Evolutionary conservation across 2,888 invertebrate species (phyloP), one percentile per base, ranked within the genome.

Genomic region (Diarsia mendica): DNA sequence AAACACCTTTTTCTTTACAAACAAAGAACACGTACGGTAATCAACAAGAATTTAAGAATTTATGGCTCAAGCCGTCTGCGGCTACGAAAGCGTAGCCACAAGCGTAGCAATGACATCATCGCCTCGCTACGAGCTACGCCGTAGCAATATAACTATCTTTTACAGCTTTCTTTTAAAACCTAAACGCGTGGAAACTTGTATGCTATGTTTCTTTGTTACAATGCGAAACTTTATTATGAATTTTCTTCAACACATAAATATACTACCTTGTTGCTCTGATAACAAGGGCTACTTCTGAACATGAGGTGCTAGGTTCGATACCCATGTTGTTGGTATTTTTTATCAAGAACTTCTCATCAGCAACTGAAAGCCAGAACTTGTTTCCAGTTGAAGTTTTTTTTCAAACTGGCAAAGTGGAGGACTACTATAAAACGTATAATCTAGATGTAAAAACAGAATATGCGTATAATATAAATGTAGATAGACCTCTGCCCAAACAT

Each of bases 81-180:
- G 20, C 75, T 75, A 78, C 60, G 18, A 44, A 53, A 61, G 11
- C 48, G 82, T 81, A 78, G 75, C 55, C 39, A 72, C 3, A 11
- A 64, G 23, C 75, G 53, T 81, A 81, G 75, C 81, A 11, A 53
- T 81, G 75, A 67, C 76, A 53, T 82, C 53, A 67, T 51, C 51
- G 58, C 23, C 6, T 64, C 3, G 49, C 66, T 78, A 67, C 82
- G 61, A 63, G 82, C 76, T 82, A 82, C 82, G 78, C 48, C 78
- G 78, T 67, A 78, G 77, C 76, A 44, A 73, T 18, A 1, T 63
- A 20, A 18, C 2, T 46, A 53, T 49, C 0, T 72, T 80, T 55
- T 55, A 63, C 23, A 1, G n/a, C 48, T 33, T 20, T 6, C 4
- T 44, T 80, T 60, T 49, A 49, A 48, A 70, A 49, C 49, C 48